Evolutionary conservation across 2,797 vertebrate species (phyloP).

Genomic region (Dendrocincla fuliginosa): DNA sequence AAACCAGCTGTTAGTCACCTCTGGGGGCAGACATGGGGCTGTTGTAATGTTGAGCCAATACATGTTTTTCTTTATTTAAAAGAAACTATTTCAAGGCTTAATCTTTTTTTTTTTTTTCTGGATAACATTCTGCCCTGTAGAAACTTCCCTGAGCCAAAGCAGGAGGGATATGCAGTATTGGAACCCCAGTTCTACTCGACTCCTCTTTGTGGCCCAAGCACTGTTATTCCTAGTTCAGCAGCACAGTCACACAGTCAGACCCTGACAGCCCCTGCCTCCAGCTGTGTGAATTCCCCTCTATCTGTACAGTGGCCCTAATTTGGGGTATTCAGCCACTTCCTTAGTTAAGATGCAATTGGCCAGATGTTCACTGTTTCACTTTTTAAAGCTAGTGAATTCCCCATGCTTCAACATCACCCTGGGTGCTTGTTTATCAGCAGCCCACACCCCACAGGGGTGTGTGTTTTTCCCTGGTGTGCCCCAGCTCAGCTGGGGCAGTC

Average conservation of each 20-base stretch:
- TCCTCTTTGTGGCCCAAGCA: background rate
- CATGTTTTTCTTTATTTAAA: background rate
- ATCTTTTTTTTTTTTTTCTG: background rate
- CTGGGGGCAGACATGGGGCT: background rate
- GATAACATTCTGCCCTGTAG: background rate
- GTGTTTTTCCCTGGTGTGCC: background rate
- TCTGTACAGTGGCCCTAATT: background rate
- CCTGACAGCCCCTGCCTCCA: background rate
- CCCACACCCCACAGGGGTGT: background rate
- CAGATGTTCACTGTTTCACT: background rate
- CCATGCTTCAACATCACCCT: accelerated
- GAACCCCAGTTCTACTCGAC: background rate
- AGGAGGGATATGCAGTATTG: background rate
- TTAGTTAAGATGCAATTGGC: background rate
- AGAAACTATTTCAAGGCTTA: background rate
- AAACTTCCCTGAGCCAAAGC: slow-evolving; percentile 8
- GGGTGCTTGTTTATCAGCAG: background rate
- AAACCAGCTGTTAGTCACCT: slow-evolving; percentile 1
- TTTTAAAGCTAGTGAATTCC: background rate
- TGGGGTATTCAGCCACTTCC: background rate
- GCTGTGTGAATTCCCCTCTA: background rate
- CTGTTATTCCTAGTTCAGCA: background rate
- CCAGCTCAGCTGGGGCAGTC: background rate
- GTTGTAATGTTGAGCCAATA: background rate
- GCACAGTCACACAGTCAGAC: background rate